Evolutionary conservation across 2,888 invertebrate genomes (phyloP).

Genomic region (Mystacides longicornis): DNA sequence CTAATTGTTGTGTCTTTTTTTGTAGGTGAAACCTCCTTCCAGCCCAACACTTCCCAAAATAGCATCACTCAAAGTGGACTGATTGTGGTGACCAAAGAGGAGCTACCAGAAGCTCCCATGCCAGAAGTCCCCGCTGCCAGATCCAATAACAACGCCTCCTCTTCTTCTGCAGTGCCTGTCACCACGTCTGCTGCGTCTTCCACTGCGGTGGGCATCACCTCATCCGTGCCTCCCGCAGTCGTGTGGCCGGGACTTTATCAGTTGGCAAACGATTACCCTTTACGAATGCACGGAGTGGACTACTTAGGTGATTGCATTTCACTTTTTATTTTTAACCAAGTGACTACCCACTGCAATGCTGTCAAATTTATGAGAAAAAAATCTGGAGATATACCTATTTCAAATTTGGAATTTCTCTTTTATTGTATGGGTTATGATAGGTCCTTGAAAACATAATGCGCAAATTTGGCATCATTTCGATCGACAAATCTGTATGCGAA

Average conservation of each 20-base stretch:
- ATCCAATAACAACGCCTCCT: neutral
- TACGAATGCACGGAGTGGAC: slow-evolving; percentile 26
- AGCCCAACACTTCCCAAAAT: neutral
- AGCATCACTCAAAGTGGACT: neutral
- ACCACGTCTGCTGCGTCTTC: neutral
- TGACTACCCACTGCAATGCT: no score
- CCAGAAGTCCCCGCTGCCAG: neutral
- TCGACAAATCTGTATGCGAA: no score
- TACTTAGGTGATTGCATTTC: slow-evolving; percentile 22
- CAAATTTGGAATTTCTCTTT: no score
- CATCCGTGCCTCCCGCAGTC: neutral
- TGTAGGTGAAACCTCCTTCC: slow-evolving; percentile 16
- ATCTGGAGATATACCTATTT: no score
- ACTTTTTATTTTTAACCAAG: no score
- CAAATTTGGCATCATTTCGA: no score
- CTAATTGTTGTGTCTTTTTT: no score
- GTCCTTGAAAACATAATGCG: no score
- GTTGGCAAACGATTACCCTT: slow-evolving; percentile 25
- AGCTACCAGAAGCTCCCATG: slow-evolving; percentile 1
- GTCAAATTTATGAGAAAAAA: no score
- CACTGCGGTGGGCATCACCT: neutral
- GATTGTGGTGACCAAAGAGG: slow-evolving; percentile 10
- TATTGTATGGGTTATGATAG: no score
- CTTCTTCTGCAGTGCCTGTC: neutral
- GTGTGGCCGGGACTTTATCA: slow-evolving; percentile 23